These are phyloP conservation scores for Sylvia borin DNA, from an alignment of 2,797 vertebrate genomes.

Conservation along the genomic window DNA sequence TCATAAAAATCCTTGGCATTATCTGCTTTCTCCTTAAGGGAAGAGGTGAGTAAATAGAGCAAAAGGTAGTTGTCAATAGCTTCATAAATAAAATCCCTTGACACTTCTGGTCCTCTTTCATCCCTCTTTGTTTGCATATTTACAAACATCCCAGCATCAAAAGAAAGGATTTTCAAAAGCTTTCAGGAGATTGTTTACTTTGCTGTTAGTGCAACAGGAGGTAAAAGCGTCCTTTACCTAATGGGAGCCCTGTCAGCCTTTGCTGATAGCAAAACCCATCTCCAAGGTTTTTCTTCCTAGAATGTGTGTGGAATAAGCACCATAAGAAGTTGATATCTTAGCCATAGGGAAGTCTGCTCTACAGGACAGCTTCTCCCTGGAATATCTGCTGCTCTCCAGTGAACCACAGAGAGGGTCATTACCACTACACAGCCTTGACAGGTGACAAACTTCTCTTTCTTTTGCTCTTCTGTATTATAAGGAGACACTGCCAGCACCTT, in stretches of 20 bases:
- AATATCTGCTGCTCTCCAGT: background rate
- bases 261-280: background rate
- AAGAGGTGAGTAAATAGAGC: conserved; percentile 12
- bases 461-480: background rate
- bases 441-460: background rate
- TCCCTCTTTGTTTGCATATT: conserved; percentile 31
- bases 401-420: background rate
- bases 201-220: background rate
- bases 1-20: background rate
- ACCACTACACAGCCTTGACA: background rate
- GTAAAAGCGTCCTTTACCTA: background rate
- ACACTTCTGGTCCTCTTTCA: background rate
- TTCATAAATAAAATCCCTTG: conserved; percentile 30
- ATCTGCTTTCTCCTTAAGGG: background rate
- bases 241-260: background rate
- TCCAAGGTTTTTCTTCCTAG: background rate
- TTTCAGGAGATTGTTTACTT: background rate
- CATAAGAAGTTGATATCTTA: background rate
- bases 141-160: background rate
- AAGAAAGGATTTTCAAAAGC: conserved; percentile 24
- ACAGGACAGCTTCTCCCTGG: background rate
- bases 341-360: background rate
- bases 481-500: background rate
- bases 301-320: background rate
- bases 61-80: conserved; percentile 25